Evolutionary conservation across 2,888 invertebrate genomes (phyloP).

Genomic region (Augochlorella aurata): DNA sequence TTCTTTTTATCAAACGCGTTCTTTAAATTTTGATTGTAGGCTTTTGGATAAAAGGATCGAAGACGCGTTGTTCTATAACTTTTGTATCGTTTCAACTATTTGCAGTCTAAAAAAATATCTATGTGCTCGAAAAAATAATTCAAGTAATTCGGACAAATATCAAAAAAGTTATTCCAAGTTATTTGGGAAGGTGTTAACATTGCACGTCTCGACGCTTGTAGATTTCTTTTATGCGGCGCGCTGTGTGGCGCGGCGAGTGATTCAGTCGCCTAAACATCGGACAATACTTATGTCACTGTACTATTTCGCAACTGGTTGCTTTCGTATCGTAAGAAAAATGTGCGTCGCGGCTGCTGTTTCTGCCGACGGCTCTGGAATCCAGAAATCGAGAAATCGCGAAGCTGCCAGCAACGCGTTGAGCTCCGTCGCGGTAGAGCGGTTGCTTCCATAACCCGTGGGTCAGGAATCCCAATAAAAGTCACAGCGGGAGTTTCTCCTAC

Average conservation of each 20-base stretch:
- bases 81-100: too few species aligned
- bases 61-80: too few species aligned
- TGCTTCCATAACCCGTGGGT: slow-evolving; percentile 61
- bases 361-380: slow-evolving; percentile 62
- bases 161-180: too few species aligned
- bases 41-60: too few species aligned
- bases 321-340: slow-evolving; percentile 63
- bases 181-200: too few species aligned
- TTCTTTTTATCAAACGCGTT: too few species aligned
- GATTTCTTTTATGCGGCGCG: too few species aligned
- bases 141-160: too few species aligned
- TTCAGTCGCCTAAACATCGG: slow-evolving; percentile 20
- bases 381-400: slow-evolving; percentile 68
- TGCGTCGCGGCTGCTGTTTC: slow-evolving; percentile 34
- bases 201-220: too few species aligned
- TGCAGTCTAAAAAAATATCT: too few species aligned
- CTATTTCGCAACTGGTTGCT: slow-evolving; percentile 61
- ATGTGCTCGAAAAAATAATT: too few species aligned
- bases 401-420: slow-evolving; percentile 50
- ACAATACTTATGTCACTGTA: slow-evolving; percentile 58
- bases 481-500: slow-evolving; percentile 65
- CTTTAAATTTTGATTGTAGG: too few species aligned
- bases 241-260: not conserved
- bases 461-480: slow-evolving; percentile 69
- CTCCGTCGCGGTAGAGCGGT: slow-evolving; percentile 37